These are phyloP conservation scores for Lutjanus erythropterus DNA, from an alignment of 2,113 vertebrate species.

Conservation along the genomic window DNA sequence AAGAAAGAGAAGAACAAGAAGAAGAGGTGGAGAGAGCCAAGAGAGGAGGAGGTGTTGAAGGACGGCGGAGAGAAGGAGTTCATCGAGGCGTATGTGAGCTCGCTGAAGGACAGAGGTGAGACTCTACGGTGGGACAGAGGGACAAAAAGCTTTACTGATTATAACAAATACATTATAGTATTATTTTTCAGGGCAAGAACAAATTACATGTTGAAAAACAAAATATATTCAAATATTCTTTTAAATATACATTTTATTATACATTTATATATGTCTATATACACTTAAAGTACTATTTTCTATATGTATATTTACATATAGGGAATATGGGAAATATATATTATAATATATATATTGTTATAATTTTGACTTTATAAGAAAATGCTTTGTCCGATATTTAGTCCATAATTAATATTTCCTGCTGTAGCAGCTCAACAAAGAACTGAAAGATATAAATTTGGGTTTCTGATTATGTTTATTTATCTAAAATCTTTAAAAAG, in stretches of 20 bases:
- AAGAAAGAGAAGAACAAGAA: conserved; percentile 69
- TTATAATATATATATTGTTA: too few relatives aligned
- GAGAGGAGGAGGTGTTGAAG: conserved; percentile 79
- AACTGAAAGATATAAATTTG: too few relatives aligned
- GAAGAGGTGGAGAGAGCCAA: conserved; percentile 71
- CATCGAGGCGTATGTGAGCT: conserved; percentile 91
- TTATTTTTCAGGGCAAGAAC: too few relatives aligned
- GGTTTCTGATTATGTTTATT: neutral
- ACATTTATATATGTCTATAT: too few relatives aligned
- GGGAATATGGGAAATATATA: neutral
- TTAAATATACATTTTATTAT: too few relatives aligned
- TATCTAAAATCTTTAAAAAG: neutral
- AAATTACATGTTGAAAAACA: neutral
- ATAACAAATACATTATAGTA: too few relatives aligned
- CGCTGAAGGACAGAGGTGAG: conserved; percentile 90
- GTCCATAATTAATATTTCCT: neutral
- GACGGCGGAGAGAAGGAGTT: conserved; percentile 97
- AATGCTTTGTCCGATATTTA: neutral
- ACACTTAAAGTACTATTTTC: too few relatives aligned
- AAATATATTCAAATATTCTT: neutral
- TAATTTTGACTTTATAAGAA: neutral
- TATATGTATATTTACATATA: neutral
- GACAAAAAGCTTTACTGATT: neutral
- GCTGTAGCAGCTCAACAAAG: neutral
- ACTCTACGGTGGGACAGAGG: neutral